A percentile compares a stretch with the other conserved stretches of the same genome.
Evolutionary conservation across 2,113 vertebrate genomes (phyloP).

Genomic region (Cyphomyrus discorhynchus): DNA sequence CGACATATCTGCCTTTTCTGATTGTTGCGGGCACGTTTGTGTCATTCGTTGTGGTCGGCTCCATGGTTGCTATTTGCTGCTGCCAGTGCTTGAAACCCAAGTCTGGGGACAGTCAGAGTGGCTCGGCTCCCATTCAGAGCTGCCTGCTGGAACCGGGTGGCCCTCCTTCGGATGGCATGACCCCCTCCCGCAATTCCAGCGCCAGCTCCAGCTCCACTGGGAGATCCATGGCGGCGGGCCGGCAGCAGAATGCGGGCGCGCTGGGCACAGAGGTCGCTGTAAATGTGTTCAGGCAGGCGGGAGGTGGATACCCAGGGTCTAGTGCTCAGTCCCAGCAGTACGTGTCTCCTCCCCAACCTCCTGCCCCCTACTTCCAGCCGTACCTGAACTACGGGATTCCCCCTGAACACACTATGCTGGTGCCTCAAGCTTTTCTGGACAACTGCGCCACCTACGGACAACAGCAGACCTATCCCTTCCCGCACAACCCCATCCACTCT

Average conservation of each 20-base stretch:
- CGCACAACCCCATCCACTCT: constrained; percentile 33
- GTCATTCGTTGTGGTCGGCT: constrained; percentile 43
- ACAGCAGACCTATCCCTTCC: constrained; percentile 20
- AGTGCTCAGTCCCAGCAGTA: constrained; percentile 29
- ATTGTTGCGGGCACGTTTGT: constrained; percentile 48
- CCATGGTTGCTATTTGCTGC: constrained; percentile 52
- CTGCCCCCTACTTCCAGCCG: constrained; percentile 32
- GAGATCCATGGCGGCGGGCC: constrained; percentile 12
- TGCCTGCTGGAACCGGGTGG: constrained; percentile 45
- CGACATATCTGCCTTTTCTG: constrained; percentile 55
- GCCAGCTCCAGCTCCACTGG: constrained; percentile 39
- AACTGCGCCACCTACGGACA: constrained; percentile 31
- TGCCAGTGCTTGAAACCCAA: constrained; percentile 49
- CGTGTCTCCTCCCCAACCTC: constrained; percentile 19
- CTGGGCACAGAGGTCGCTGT: constrained; percentile 32
- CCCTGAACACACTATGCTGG: constrained; percentile 22
- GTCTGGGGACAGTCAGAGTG: constrained; percentile 27
- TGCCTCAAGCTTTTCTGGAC: constrained; percentile 38
- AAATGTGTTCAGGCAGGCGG: constrained; percentile 36
- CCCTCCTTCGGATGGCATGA: constrained; percentile 37
- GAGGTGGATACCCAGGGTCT: constrained; percentile 26
- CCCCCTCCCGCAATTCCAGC: constrained; percentile 43
- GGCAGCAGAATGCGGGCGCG: constrained; percentile 23
- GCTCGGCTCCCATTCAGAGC: constrained; percentile 32
- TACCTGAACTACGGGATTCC: constrained; percentile 33